A percentile compares a stretch with the other conserved stretches of the same genome.
These are phyloP conservation scores for Pterobdella sp. DNA, from an alignment of 2,888 invertebrate genomes.

Conservation along the genomic window DNA sequence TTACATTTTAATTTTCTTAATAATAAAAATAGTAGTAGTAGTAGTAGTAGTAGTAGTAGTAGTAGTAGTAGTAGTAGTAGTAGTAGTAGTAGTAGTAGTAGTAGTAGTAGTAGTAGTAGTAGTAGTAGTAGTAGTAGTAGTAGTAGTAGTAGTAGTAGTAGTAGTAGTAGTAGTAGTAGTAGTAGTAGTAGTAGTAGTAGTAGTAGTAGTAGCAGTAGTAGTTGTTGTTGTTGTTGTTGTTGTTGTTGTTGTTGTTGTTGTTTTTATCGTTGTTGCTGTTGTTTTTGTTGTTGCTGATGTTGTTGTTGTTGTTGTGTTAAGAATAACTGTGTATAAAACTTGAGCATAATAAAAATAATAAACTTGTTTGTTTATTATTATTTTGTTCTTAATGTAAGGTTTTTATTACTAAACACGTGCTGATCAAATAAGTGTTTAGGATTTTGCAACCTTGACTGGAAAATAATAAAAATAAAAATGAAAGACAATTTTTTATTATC, in stretches of 20 bases:
- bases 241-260: background rate
- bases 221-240: background rate
- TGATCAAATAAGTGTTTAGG: background rate
- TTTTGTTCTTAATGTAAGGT: too few relatives aligned
- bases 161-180: slow-evolving; percentile 24
- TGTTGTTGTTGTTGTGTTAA: background rate
- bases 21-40: background rate
- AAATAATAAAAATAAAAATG: too few relatives aligned
- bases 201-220: slow-evolving; percentile 9
- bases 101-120: background rate
- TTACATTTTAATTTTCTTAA: too few relatives aligned
- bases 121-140: slow-evolving; percentile 17
- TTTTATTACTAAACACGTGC: too few relatives aligned
- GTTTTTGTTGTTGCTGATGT: background rate
- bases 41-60: slow-evolving; percentile 1
- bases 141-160: slow-evolving; percentile 21
- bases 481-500: too few relatives aligned
- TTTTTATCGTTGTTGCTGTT: background rate
- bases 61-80: slow-evolving; percentile 3
- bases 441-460: background rate
- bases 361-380: background rate
- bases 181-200: slow-evolving; percentile 24
- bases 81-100: background rate
- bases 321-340: too few relatives aligned
- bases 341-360: background rate